Conservation (phyloP, 2,113 vertebrate species). For the Ammospiza nelsoni region DNA sequence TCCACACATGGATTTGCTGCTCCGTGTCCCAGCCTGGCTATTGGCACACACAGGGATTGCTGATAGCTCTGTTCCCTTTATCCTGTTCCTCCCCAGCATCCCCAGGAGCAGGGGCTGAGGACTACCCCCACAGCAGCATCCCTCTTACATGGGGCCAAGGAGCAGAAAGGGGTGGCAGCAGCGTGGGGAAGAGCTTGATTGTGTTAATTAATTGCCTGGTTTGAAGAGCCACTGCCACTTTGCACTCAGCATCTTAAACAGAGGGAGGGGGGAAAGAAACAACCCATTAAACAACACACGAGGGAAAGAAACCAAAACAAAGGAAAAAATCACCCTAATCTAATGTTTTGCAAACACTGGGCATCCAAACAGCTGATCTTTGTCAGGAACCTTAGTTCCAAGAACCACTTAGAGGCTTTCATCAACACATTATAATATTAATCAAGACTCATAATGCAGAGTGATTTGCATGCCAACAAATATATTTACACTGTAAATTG, state of each 20-base stretch:
- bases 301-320: background rate
- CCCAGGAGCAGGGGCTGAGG: background rate
- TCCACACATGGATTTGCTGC: background rate
- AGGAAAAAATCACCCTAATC: conserved; percentile 60
- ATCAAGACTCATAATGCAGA: conserved; percentile 83
- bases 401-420: conserved; percentile 81
- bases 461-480: conserved; percentile 84
- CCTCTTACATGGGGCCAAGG: fast-evolving
- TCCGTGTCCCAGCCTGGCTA: fast-evolving
- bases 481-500: conserved; percentile 84
- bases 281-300: background rate
- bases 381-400: conserved; percentile 75
- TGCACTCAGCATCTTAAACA: background rate
- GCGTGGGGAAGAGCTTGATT: background rate
- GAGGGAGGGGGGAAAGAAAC: background rate
- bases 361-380: conserved; percentile 78
- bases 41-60: background rate
- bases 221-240: conserved; percentile 16
- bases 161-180: background rate
- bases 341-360: conserved; percentile 70
- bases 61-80: background rate
- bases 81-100: background rate
- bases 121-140: background rate
- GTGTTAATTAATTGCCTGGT: conserved; percentile 53
- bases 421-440: conserved; percentile 85